These are phyloP conservation scores for Channa argus DNA, from an alignment of 2,113 vertebrate genomes.

Conservation along the genomic window DNA sequence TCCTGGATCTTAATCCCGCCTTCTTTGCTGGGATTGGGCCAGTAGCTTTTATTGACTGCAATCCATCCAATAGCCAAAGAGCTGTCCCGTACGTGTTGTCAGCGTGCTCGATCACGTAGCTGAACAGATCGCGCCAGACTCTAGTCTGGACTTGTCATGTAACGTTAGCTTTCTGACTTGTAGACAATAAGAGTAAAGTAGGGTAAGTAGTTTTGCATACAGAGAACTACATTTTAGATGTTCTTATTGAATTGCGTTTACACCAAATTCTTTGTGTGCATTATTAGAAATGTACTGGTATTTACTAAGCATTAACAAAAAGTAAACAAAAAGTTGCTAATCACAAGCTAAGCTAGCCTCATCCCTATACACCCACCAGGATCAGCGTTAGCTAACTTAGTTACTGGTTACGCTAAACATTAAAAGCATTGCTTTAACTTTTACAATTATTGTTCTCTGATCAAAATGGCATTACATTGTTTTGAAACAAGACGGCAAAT, in stretches of 20 bases:
- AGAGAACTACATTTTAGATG: accelerated
- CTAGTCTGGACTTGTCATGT: constrained; percentile 14
- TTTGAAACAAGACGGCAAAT: neutral
- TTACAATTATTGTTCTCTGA: neutral
- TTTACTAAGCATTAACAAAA: neutral
- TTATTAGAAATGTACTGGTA: accelerated
- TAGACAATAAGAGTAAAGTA: neutral
- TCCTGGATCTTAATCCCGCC: constrained; percentile 4
- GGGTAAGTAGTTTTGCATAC: neutral
- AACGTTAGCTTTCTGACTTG: too few relatives aligned
- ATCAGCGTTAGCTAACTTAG: too few relatives aligned
- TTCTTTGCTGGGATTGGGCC: constrained; percentile 30
- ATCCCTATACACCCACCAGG: neutral
- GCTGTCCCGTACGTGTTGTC: accelerated
- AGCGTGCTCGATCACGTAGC: constrained; percentile 31
- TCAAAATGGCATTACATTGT: neutral
- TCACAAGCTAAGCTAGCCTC: constrained; percentile 49
- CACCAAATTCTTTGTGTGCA: neutral
- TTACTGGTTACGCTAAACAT: too few relatives aligned
- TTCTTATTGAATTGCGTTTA: neutral
- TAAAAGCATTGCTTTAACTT: neutral
- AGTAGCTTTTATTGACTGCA: neutral
- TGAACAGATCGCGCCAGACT: constrained; percentile 29
- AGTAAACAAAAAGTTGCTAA: neutral
- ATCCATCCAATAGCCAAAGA: constrained; percentile 13